Conservation (phyloP, 1,140 invertebrate genomes). For the Thalassaphorura encarpata region DNA sequence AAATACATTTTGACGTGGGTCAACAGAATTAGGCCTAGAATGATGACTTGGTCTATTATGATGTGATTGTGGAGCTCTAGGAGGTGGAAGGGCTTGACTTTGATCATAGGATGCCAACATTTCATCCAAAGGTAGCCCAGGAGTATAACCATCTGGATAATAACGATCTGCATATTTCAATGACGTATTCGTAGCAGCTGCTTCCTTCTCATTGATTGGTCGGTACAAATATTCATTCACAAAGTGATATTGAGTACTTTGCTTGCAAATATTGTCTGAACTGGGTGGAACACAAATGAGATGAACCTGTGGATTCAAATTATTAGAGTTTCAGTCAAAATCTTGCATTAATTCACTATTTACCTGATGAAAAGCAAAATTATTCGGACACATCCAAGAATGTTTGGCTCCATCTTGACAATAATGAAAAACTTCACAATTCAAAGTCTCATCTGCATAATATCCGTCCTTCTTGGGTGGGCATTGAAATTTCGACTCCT, state of each 20-base stretch:
- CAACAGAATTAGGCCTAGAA: not conserved
- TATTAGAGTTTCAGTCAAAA: not conserved
- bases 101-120: not conserved
- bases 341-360: not conserved
- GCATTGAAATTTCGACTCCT: slow-evolving; percentile 26
- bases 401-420: slow-evolving; percentile 81
- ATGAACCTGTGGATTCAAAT: slow-evolving; percentile 54
- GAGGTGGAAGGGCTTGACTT: not conserved
- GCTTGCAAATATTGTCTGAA: slow-evolving; percentile 72
- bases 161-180: slow-evolving; percentile 64
- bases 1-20: slow-evolving; percentile 45
- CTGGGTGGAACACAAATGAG: slow-evolving; percentile 85
- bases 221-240: slow-evolving; percentile 88
- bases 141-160: slow-evolving; percentile 14
- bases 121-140: not conserved
- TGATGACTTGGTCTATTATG: not conserved
- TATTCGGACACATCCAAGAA: slow-evolving; percentile 86
- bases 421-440: slow-evolving; percentile 89
- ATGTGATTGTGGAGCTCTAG: not conserved
- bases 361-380: slow-evolving; percentile 84
- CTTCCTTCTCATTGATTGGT: slow-evolving; percentile 70
- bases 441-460: slow-evolving; percentile 78
- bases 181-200: slow-evolving; percentile 65
- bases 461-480: slow-evolving; percentile 45
- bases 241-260: slow-evolving; percentile 80